These are phyloP conservation scores for Crossocerus cetratus DNA, from an alignment of 2,888 invertebrate genomes.

Conservation along the genomic window DNA sequence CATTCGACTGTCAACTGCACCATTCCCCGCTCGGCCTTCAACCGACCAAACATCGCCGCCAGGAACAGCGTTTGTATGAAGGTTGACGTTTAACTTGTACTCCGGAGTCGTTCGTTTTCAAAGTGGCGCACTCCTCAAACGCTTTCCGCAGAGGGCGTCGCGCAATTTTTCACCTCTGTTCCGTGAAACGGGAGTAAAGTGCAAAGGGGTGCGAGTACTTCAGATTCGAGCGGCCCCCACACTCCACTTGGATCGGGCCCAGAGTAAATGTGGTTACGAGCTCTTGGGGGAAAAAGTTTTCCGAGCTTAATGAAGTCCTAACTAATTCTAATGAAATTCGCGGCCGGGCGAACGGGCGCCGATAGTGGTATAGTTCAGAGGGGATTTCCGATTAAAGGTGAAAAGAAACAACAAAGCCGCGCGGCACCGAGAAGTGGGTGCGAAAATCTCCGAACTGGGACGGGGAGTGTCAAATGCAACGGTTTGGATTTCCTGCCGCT, in stretches of 20 bases:
- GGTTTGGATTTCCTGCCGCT: conserved; percentile 51
- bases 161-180: too few relatives aligned
- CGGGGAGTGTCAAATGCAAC: conserved; percentile 56
- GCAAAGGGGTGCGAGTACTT: too few relatives aligned
- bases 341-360: neutral
- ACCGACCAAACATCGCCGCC: conserved; percentile 38
- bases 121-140: too few relatives aligned
- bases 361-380: neutral
- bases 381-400: neutral
- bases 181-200: too few relatives aligned
- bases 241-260: too few relatives aligned
- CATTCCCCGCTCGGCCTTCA: conserved; percentile 41
- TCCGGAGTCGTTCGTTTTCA: neutral
- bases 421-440: neutral
- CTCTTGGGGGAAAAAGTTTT: too few relatives aligned
- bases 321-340: too few relatives aligned
- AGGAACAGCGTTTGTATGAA: conserved; percentile 31
- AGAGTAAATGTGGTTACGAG: too few relatives aligned
- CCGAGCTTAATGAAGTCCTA: too few relatives aligned
- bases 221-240: too few relatives aligned
- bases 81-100: conserved; percentile 44
- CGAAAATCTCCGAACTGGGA: conserved; percentile 28
- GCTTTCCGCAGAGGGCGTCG: too few relatives aligned
- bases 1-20: conserved; percentile 51
- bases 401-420: conserved; percentile 8